These are phyloP conservation scores for Alfaro cultratus DNA, from an alignment of 2,797 vertebrate species.

Conservation along the genomic window DNA sequence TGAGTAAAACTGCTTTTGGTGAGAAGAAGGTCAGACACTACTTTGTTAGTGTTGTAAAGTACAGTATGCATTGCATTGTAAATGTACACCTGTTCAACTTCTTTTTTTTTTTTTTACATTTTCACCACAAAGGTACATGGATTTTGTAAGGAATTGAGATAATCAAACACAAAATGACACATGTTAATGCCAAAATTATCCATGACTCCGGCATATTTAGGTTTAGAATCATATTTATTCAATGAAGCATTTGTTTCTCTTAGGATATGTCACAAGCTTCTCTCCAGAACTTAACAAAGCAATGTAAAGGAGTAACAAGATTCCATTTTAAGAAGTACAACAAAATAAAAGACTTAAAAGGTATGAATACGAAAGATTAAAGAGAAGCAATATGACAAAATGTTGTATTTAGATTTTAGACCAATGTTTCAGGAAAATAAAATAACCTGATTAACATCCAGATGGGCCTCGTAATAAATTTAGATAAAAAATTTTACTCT, in stretches of 20 bases:
- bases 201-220: not conserved
- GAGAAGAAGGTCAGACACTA: slow-evolving; percentile 15
- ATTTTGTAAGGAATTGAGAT: not conserved
- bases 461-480: slow-evolving; percentile 12
- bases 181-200: not conserved
- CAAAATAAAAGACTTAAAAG: not conserved
- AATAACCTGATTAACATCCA: not conserved
- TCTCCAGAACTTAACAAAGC: not conserved
- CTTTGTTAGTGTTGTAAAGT: not conserved
- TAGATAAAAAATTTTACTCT: slow-evolving; percentile 8
- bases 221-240: not conserved
- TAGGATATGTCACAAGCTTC: not conserved
- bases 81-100: not conserved
- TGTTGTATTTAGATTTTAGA: not conserved
- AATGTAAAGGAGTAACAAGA: not conserved
- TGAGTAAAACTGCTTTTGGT: not conserved
- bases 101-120: not conserved
- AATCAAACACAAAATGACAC: not conserved
- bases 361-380: slow-evolving; percentile 20
- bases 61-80: not conserved
- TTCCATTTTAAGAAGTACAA: not conserved
- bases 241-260: not conserved
- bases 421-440: not conserved
- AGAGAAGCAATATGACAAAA: not conserved
- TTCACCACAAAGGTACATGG: not conserved